Percentiles rank a stretch among this genome's conserved stretches.
phyloP scores from a whole-genome alignment of 2,113 vertebrate genomes.

The Heliornis fulica region DNA sequence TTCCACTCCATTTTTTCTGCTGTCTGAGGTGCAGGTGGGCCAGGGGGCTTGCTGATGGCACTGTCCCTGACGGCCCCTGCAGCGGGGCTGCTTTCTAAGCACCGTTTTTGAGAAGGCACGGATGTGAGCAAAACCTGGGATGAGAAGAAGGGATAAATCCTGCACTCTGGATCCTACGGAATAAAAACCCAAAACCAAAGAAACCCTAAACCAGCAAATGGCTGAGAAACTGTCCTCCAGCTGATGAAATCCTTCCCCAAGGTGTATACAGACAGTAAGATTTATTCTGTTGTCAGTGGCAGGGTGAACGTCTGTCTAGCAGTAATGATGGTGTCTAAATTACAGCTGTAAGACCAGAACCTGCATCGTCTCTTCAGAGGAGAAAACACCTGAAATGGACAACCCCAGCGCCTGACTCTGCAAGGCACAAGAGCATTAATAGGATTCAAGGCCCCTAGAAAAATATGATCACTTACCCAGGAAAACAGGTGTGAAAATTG shows the following conservation, averaged over 20 bases:
- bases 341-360: neutral
- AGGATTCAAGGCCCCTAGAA: neutral
- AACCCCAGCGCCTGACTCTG: neutral
- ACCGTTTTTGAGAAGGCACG: accelerated
- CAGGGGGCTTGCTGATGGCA: neutral
- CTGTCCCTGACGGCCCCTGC: neutral
- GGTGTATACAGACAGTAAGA: neutral
- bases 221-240: neutral
- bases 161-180: neutral
- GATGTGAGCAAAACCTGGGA: neutral
- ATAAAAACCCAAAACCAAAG: neutral
- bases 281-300: neutral
- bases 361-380: neutral
- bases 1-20: neutral
- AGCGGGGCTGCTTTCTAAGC: neutral
- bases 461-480: neutral
- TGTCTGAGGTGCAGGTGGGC: neutral
- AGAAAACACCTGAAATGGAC: neutral
- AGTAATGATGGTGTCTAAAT: neutral
- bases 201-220: neutral
- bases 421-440: neutral
- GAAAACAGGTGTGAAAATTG: neutral
- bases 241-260: neutral
- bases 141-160: neutral
- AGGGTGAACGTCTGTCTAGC: neutral